Percentiles rank a stretch among this genome's conserved stretches.
phyloP scores from a whole-genome alignment of 2,797 vertebrate genomes.

The Anguilla obscura region DNA sequence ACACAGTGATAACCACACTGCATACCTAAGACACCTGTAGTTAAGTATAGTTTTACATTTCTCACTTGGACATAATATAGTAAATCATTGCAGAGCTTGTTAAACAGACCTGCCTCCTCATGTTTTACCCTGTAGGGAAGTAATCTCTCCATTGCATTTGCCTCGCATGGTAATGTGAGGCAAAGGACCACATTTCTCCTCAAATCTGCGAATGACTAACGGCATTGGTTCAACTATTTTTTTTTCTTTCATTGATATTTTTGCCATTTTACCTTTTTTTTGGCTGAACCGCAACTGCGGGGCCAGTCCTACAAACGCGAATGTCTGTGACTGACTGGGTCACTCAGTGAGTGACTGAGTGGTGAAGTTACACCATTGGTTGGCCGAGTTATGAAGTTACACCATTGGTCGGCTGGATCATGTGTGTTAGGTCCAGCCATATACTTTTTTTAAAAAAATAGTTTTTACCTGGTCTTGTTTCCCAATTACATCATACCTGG shows the following conservation, averaged over 20 bases:
- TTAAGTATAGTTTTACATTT: not conserved
- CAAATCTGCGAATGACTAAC: not conserved
- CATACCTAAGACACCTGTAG: not conserved
- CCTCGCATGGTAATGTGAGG: not conserved
- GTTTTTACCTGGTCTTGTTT: too few species aligned
- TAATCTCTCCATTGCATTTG: not conserved
- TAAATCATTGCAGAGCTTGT: not conserved
- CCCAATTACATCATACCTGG: conserved; percentile 75
- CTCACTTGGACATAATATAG: not conserved
- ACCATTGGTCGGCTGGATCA: too few species aligned
- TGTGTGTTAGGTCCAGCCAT: too few species aligned
- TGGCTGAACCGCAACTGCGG: not conserved
- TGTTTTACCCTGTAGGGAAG: not conserved
- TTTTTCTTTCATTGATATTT: not conserved
- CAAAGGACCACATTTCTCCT: not conserved
- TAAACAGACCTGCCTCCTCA: not conserved
- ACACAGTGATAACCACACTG: conserved; percentile 41
- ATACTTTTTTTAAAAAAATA: too few species aligned
- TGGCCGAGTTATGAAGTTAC: too few species aligned
- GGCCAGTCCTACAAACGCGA: too few species aligned
- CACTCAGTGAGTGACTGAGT: too few species aligned
- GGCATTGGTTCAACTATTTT: not conserved
- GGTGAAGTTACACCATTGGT: too few species aligned
- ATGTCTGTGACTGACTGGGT: too few species aligned
- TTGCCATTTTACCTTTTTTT: not conserved